Base-by-base conservation (phyloP, 2,113 vertebrate species). In the Ochotona curzoniae region DNA sequence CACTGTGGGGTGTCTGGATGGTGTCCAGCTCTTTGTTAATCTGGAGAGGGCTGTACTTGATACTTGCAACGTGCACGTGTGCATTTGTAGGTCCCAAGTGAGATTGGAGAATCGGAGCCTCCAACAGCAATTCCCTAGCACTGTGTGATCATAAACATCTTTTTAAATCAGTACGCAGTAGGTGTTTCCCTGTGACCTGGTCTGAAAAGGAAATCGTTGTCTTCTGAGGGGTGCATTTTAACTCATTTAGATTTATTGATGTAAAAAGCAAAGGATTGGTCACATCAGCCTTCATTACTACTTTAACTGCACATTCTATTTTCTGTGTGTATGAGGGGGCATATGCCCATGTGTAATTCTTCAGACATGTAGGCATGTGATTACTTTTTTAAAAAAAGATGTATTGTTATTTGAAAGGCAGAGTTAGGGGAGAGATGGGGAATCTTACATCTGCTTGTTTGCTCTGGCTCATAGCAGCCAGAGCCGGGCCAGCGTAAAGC, bases 151-250 rank as follows among this genome's bases (percentile, higher is more conserved):
- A 10, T 79, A 80, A 57, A 35, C 15, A 18, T 54, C 15, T 63
- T 71, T 38, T 87, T 0, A n/a, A 76, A 14, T 80, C 38, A 67
- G 1, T 26, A 63, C 71, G 28, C 13, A 87, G 51, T 83, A 69
- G 6, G 1, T 66, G 90, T 90, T 82, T 64, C 63, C 91, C 75
- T 93, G 61, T 61, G 73, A 90, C 13, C 8, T 54, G 11, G 15
- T 76, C 32, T 89, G 44, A 87, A 94, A 84, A 75, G 89, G 64
- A 44, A 82, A 57, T 82, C 23, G 76, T 76, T 87, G 28, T 63
- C 57, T 78, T 89, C 67, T 66, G 38, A 78, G 12, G 69, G 35
- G 2, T 32, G 2, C 86, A 83, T 87, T 85, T 95, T 89, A 93
- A 79, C 60, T 61, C 60, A 80, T 66, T 94, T 80, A 63, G 18